Conservation (phyloP, 2,113 vertebrate species). For the Ceyx cyanopectus region DNA sequence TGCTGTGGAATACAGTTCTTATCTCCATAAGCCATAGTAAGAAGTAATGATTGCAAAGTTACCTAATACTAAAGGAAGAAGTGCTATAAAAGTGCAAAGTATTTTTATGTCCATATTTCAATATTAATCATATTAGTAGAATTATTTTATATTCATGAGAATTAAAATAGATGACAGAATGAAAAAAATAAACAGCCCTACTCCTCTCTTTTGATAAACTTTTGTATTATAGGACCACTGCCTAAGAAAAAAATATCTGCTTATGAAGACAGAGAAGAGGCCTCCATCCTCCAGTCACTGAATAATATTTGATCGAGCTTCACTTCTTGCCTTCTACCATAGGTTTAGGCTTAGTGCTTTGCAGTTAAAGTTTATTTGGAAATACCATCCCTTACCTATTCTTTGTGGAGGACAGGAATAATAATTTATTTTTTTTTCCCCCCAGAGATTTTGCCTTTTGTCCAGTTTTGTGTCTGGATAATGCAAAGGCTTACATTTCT, state of each 20-base stretch:
- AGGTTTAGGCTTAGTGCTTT: background rate
- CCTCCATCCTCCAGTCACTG: background rate
- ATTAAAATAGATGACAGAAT: background rate
- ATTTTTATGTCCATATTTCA: background rate
- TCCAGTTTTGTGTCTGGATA: background rate
- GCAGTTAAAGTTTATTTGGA: background rate
- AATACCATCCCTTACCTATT: background rate
- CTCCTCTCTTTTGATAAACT: background rate
- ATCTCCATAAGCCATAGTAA: background rate
- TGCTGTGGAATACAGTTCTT: background rate
- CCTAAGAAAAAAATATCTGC: background rate
- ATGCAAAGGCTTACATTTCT: background rate
- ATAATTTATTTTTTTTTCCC: background rate
- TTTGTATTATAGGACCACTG: background rate
- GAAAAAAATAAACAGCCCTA: background rate
- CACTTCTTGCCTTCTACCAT: background rate
- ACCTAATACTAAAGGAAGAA: background rate
- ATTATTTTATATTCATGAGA: background rate
- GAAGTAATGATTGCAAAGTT: background rate
- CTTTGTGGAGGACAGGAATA: background rate
- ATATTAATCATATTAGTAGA: background rate
- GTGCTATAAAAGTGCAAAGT: slow-evolving; percentile 69
- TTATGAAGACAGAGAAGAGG: background rate
- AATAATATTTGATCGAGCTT: background rate
- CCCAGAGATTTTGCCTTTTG: background rate